A percentile compares a stretch with the other conserved stretches of the same genome.
phyloP scores from a whole-genome alignment of 2,113 vertebrate genomes.

The Halichoeres trimaculatus region DNA sequence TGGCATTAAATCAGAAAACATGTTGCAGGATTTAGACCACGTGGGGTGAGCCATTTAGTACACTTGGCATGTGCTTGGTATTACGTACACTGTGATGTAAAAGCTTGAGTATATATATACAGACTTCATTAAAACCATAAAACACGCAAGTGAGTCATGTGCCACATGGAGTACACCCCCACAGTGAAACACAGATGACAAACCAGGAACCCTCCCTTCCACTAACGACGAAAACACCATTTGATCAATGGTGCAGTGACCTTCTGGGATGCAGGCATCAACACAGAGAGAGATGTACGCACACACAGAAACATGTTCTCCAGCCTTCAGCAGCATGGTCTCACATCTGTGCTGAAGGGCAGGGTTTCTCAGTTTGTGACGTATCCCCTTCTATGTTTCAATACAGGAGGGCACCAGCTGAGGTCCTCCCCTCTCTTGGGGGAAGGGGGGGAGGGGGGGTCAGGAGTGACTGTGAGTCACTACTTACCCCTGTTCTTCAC shows the following conservation, averaged over 20 bases:
- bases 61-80: conserved; percentile 27
- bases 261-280: conserved; percentile 9
- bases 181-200: conserved; percentile 6
- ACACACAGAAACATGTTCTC: conserved; percentile 28
- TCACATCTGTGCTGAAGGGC: conserved; percentile 30
- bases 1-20: conserved; percentile 7
- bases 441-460: conserved; percentile 14
- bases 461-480: conserved; percentile 60
- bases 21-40: conserved; percentile 41
- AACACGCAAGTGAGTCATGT: conserved; percentile 36
- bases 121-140: conserved; percentile 3
- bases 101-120: conserved; percentile 18
- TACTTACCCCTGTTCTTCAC: conserved; percentile 12
- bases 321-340: conserved; percentile 50
- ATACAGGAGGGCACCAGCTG: conserved; percentile 13
- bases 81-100: conserved; percentile 65
- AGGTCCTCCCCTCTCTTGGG: conserved; percentile 22
- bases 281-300: conserved; percentile 8
- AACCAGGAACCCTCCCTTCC: background rate
- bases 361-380: conserved; percentile 49
- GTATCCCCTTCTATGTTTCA: conserved; percentile 33
- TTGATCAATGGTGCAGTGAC: conserved; percentile 22
- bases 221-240: background rate
- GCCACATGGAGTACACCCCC: conserved; percentile 41
- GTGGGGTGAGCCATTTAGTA: conserved; percentile 48